Base-by-base conservation (phyloP, 2,888 invertebrate genomes). In the Rhagonycha lutea region DNA sequence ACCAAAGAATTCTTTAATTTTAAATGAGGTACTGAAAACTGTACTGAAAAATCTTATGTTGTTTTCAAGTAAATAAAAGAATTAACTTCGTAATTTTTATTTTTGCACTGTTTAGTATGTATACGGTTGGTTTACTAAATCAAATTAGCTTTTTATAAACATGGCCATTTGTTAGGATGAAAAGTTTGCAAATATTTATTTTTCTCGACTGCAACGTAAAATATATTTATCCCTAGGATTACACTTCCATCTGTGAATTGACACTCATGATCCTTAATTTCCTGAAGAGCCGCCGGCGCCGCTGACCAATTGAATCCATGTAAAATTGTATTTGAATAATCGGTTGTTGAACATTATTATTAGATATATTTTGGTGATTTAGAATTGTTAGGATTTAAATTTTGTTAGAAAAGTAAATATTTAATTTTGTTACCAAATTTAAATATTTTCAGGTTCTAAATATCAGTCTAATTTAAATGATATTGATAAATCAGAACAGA, bases 401-500 rank as follows among this genome's bases (percentile, higher is more conserved):
- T 68, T 72, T 71, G 72, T 74, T 70, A 77, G 47, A 47, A 47
- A 47, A 47, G 47, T 47, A 47, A 47, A 47, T 47, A 47, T 47
- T 47, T 47, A 47, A 47, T 47, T 47, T 47, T 47, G 47, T 61
- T 62, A 26, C 12, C 23, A 73, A 18, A 67, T 73, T 47, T 76
- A 61, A 47, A 47, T 77, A 63, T 83, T 88, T 89, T 83, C 90
- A 93, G 94, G 93, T 87, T 92, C 92, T 80, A 94, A 94, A 87
- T 94, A 93, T 87, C 93, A 92, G 88, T 93, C 93, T 80, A 89
- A 89, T 83, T 88, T 94, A 85, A 94, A 94, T 87, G 94, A 94
- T 88, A 94, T 94, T 86, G 94, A 93, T 87, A 94, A 94, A 88
- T 93, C 93, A 71, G 94, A 94, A 87, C 94, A 94, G 87, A 94